phyloP scores from a whole-genome alignment of 35 echinoderm and acorn worm species.

The Holothuria glaberrima region DNA sequence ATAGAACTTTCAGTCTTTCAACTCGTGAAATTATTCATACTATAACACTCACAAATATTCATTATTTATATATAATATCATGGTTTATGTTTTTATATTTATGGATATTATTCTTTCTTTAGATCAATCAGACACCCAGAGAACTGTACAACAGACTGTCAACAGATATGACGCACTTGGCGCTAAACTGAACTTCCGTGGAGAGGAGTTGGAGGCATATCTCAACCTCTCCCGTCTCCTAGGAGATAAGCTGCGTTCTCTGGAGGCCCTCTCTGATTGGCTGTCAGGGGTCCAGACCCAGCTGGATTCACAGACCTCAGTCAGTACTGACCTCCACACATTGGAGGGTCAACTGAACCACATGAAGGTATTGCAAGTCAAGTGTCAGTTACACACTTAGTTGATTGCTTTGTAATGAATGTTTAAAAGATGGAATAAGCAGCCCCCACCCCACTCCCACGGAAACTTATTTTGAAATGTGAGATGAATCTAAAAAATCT shows the following conservation, averaged over 20 bases:
- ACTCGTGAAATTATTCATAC: too few species aligned
- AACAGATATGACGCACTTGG: slow-evolving; percentile 88
- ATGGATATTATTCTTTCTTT: not conserved
- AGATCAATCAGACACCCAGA: slow-evolving; percentile 82
- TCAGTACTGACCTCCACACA: slow-evolving; percentile 83
- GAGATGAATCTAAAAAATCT: too few species aligned
- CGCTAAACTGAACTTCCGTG: slow-evolving; percentile 76
- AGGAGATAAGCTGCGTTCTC: slow-evolving; percentile 68
- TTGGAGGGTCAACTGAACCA: slow-evolving; percentile 80
- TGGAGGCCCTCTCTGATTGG: slow-evolving; percentile 81
- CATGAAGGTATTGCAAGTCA: slow-evolving; percentile 74
- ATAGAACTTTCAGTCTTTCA: too few species aligned
- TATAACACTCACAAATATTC: too few species aligned
- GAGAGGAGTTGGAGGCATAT: slow-evolving; percentile 86
- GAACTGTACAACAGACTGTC: slow-evolving; percentile 60
- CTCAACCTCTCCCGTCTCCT: slow-evolving; percentile 92
- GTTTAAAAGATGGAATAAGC: too few species aligned
- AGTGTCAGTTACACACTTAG: not conserved
- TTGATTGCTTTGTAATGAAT: too few species aligned
- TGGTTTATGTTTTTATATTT: too few species aligned
- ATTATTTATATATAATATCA: too few species aligned
- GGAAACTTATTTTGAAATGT: too few species aligned
- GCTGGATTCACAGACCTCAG: slow-evolving; percentile 79
- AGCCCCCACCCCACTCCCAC: too few species aligned
- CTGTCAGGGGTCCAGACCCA: slow-evolving; percentile 63